phyloP scores from a whole-genome alignment of 1,140 invertebrate genomes.

The Homarus americanus region DNA sequence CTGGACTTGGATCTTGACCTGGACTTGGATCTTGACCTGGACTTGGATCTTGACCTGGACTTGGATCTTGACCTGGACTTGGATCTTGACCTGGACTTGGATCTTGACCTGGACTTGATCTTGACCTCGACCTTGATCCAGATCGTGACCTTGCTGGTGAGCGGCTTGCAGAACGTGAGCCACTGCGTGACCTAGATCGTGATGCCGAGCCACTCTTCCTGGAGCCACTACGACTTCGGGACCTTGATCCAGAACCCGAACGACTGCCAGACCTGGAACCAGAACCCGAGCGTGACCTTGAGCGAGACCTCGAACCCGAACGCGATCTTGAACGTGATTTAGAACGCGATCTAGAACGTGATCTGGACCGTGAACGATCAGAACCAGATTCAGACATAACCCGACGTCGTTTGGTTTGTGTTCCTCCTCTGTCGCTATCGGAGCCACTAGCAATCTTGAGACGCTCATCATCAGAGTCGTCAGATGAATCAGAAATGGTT shows the following conservation, averaged over 20 bases:
- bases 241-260: slow-evolving; percentile 76
- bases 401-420: slow-evolving; percentile 76
- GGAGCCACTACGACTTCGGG: slow-evolving; percentile 76
- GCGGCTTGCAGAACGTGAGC: slow-evolving; percentile 78
- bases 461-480: slow-evolving; percentile 83
- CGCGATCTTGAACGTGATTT: slow-evolving; percentile 77
- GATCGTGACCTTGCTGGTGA: slow-evolving; percentile 78
- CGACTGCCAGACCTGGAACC: slow-evolving; percentile 77
- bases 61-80: slow-evolving; percentile 29
- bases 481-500: slow-evolving; percentile 93
- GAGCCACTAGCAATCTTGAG: slow-evolving; percentile 81
- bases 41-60: slow-evolving; percentile 39
- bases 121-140: slow-evolving; percentile 74
- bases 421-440: slow-evolving; percentile 80
- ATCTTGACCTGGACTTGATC: slow-evolving; percentile 51
- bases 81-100: slow-evolving; percentile 73
- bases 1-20: slow-evolving; percentile 58
- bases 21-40: slow-evolving; percentile 27
- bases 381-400: slow-evolving; percentile 78
- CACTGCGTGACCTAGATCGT: slow-evolving; percentile 79
- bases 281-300: slow-evolving; percentile 77
- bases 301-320: slow-evolving; percentile 77
- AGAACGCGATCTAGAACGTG: slow-evolving; percentile 77
- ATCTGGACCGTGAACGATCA: slow-evolving; percentile 76
- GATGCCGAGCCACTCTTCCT: slow-evolving; percentile 77